Evolutionary conservation across 2,113 vertebrate genomes (phyloP).

Genomic region (Porphyrio hochstetteri): DNA sequence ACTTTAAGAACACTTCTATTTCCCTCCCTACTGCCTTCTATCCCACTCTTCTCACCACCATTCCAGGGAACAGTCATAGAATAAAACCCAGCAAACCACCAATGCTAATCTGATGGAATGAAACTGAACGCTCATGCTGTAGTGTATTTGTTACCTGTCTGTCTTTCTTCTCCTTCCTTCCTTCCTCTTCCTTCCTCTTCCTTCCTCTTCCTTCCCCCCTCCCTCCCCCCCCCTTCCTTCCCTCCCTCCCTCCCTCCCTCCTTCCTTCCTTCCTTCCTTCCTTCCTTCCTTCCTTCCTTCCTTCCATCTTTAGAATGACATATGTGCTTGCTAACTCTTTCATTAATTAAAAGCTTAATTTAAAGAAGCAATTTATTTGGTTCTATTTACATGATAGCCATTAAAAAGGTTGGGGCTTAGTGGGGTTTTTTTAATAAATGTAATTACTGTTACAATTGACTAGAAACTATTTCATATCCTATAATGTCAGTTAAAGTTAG

Average conservation of each 20-base stretch:
- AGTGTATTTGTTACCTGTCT: neutral
- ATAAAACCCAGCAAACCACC: neutral
- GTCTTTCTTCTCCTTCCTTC: neutral
- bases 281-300: too few species aligned
- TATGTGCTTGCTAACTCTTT: neutral
- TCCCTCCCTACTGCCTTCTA: neutral
- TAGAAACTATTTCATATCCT: neutral
- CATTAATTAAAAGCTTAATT: neutral
- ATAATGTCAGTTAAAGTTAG: neutral
- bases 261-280: too few species aligned
- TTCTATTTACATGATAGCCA: neutral
- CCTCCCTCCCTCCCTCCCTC: too few species aligned
- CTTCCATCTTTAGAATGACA: neutral
- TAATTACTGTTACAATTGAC: neutral
- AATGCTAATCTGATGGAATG: neutral
- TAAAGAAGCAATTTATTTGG: neutral
- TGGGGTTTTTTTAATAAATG: neutral
- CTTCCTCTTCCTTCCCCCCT: too few species aligned
- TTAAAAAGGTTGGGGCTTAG: neutral
- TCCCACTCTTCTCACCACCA: fast-evolving
- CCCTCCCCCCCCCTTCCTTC: too few species aligned
- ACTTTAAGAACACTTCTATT: neutral
- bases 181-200: too few species aligned
- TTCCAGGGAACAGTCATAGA: neutral
- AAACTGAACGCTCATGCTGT: neutral